These are phyloP conservation scores for Elephantulus edwardii DNA, from an alignment of 2,113 vertebrate species.

Conservation along the genomic window DNA sequence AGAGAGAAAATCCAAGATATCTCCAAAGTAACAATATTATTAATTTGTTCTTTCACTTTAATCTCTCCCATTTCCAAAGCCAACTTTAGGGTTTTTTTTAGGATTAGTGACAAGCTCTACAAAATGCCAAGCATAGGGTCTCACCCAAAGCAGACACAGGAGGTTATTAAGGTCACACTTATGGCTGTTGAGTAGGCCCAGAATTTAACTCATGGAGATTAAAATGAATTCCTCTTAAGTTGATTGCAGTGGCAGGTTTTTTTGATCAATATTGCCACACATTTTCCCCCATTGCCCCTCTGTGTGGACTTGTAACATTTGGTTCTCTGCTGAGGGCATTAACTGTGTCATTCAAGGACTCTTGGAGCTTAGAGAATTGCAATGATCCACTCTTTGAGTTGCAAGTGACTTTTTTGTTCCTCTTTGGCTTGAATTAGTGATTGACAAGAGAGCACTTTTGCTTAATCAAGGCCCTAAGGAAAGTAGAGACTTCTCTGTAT, in stretches of 20 bases:
- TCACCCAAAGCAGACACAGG: slow-evolving; percentile 4
- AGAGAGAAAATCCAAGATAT: slow-evolving; percentile 23
- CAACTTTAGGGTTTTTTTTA: slow-evolving; percentile 14
- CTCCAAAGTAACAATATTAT: slow-evolving; percentile 2
- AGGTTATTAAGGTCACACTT: slow-evolving; percentile 21
- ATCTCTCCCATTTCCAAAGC: slow-evolving; percentile 19
- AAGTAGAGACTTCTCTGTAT: not conserved
- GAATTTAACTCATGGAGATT: not conserved
- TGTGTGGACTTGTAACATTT: not conserved
- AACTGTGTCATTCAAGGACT: not conserved
- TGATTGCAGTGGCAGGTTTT: not conserved
- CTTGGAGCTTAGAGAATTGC: not conserved
- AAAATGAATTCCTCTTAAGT: not conserved
- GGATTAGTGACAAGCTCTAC: slow-evolving; percentile 30
- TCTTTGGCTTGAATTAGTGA: slow-evolving; percentile 29
- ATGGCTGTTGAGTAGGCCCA: not conserved
- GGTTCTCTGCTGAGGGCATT: not conserved
- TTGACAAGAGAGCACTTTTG: not conserved
- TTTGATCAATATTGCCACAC: no score
- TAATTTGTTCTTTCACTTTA: slow-evolving; percentile 51
- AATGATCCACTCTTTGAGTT: slow-evolving; percentile 5
- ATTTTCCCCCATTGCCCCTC: not conserved
- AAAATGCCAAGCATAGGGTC: slow-evolving; percentile 19
- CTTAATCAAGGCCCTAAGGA: not conserved
- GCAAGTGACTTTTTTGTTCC: slow-evolving; percentile 3